Evolutionary conservation across 2,888 invertebrate genomes (phyloP).

Genomic region (Parnassius mnemosyne): DNA sequence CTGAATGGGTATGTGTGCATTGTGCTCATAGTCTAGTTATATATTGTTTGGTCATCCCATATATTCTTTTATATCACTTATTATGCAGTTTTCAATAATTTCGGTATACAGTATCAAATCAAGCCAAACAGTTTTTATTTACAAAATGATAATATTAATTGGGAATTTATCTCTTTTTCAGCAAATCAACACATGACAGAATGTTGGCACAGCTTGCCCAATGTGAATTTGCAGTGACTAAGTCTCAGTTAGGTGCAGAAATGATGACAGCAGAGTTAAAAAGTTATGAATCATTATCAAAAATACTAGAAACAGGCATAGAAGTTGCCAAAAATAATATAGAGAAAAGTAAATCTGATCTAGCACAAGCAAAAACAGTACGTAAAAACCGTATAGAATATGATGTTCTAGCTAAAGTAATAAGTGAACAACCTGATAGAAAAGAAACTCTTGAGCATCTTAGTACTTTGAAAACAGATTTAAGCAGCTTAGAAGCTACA

Average conservation of each 20-base stretch:
- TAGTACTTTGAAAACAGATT: conserved; percentile 85
- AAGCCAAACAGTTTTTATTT: too few relatives aligned
- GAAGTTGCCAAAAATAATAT: conserved; percentile 90
- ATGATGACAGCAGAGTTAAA: conserved; percentile 92
- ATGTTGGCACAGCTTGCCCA: conserved; percentile 91
- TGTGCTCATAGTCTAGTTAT: too few relatives aligned
- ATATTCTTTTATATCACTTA: too few relatives aligned
- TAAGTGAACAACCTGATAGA: conserved; percentile 93
- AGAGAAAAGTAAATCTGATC: conserved; percentile 88
- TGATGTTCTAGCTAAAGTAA: conserved; percentile 94
- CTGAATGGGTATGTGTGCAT: too few relatives aligned
- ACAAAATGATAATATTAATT: too few relatives aligned
- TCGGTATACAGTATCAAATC: too few relatives aligned
- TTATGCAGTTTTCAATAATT: too few relatives aligned
- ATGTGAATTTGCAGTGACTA: conserved; percentile 92
- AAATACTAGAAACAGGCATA: conserved; percentile 89
- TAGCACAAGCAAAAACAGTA: conserved; percentile 91
- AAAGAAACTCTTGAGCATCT: conserved; percentile 87
- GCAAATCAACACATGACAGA: conserved; percentile 87
- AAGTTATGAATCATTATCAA: conserved; percentile 89
- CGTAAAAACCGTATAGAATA: conserved; percentile 95
- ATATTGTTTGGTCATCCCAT: too few relatives aligned
- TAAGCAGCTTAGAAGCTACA: conserved; percentile 85
- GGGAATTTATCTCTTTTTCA: conserved; percentile 45
- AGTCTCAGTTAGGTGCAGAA: conserved; percentile 88